These are phyloP conservation scores for Spilosoma lubricipeda DNA, from an alignment of 2,888 invertebrate genomes.

Conservation along the genomic window DNA sequence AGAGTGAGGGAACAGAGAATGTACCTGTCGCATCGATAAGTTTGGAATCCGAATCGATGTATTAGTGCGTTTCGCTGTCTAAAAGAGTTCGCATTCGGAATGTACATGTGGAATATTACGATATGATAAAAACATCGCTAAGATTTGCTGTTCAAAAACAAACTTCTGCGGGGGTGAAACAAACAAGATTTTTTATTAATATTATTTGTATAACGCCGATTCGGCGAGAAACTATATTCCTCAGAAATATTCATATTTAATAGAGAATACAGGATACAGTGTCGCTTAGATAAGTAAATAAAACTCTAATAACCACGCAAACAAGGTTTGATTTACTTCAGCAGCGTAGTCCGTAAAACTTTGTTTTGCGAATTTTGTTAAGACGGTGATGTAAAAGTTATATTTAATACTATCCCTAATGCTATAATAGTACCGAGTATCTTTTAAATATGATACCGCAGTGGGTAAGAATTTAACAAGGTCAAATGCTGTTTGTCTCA, in stretches of 20 bases:
- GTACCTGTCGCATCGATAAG: no score
- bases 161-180: slow-evolving; percentile 22
- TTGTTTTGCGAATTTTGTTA: neutral
- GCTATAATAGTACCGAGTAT: slow-evolving; percentile 32
- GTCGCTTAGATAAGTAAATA: slow-evolving; percentile 10
- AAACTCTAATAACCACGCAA: neutral
- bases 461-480: neutral
- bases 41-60: neutral
- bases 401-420: slow-evolving; percentile 1
- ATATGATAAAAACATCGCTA: slow-evolving; percentile 7
- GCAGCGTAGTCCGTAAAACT: neutral
- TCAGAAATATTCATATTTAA: slow-evolving; percentile 42
- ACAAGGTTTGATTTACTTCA: slow-evolving; percentile 14
- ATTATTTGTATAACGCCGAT: slow-evolving; percentile 39
- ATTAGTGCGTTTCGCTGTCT: neutral
- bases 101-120: neutral
- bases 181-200: slow-evolving; percentile 44
- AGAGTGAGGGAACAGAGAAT: no score
- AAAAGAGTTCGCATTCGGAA: neutral
- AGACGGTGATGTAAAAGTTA: slow-evolving; percentile 12
- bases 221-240: slow-evolving; percentile 28
- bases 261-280: slow-evolving; percentile 13
- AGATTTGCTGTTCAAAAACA: slow-evolving; percentile 26
- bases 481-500: neutral
- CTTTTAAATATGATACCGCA: slow-evolving; percentile 9